Percentiles rank a stretch among this genome's conserved stretches.
phyloP scores from a whole-genome alignment of 2,113 vertebrate genomes.

The Redunca redunca region DNA sequence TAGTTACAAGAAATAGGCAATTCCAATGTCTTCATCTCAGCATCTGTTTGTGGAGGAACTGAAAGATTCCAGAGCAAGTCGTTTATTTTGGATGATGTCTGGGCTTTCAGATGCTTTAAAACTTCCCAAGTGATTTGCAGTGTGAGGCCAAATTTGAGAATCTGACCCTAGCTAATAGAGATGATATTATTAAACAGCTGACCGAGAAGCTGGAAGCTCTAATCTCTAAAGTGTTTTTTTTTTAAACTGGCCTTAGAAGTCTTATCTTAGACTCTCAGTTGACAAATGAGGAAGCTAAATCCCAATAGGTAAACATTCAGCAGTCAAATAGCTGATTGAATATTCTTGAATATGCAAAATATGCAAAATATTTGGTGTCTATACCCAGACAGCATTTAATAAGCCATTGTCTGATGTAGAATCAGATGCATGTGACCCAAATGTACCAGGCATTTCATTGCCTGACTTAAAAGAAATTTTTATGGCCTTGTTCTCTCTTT shows the following conservation, averaged over 20 bases:
- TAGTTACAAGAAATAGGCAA: slow-evolving; percentile 34
- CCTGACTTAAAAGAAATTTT: neutral
- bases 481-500: neutral
- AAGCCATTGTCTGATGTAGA: neutral
- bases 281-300: neutral
- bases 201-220: neutral
- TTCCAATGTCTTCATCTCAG: neutral
- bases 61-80: neutral
- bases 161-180: neutral
- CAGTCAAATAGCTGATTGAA: neutral
- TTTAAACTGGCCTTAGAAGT: neutral
- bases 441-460: neutral
- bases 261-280: neutral
- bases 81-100: neutral
- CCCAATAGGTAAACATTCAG: neutral
- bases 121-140: neutral
- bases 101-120: neutral
- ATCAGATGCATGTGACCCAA: neutral
- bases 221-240: neutral
- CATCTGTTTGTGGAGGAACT: slow-evolving; percentile 14
- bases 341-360: neutral
- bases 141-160: neutral
- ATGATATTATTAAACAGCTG: neutral
- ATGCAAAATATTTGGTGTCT: neutral
- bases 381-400: neutral